Evolutionary conservation across 2,888 invertebrate species (phyloP).

Genomic region (Galeopsomyia nigrocyanea): DNA sequence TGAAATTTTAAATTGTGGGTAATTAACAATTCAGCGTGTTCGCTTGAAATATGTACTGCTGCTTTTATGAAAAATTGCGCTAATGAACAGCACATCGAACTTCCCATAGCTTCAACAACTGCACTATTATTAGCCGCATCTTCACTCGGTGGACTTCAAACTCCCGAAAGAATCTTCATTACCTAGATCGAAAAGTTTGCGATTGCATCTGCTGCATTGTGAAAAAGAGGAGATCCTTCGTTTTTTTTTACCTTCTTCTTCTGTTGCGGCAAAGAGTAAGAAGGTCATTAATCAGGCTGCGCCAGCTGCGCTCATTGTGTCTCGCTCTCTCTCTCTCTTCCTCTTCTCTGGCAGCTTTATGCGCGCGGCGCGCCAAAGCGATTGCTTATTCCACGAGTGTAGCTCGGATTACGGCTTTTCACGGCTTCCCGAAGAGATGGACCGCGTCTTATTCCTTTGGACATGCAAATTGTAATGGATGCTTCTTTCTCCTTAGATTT

Average conservation of each 20-base stretch:
- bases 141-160: no score
- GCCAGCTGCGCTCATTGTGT: constrained; percentile 50
- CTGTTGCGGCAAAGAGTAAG: constrained; percentile 1
- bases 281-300: constrained; percentile 57
- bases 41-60: no score
- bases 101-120: no score
- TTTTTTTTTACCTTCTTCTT: not conserved
- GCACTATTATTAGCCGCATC: no score
- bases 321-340: constrained; percentile 8
- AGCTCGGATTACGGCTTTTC: constrained; percentile 28
- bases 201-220: constrained; percentile 1
- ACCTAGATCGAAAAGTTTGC: constrained; percentile 30
- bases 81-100: no score
- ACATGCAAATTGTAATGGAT: constrained; percentile 35
- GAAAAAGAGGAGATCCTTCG: no score
- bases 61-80: no score
- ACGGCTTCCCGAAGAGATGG: not conserved
- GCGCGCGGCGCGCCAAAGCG: constrained; percentile 47
- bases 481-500: no score
- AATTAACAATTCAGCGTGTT: no score
- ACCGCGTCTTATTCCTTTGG: constrained; percentile 22
- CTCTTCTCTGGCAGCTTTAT: constrained; percentile 23
- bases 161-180: constrained; percentile 14
- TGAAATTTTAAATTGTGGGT: no score
- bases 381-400: constrained; percentile 56